Evolutionary conservation across 2,888 invertebrate species (phyloP).

Genomic region (Zaprionus obscuricornis): DNA sequence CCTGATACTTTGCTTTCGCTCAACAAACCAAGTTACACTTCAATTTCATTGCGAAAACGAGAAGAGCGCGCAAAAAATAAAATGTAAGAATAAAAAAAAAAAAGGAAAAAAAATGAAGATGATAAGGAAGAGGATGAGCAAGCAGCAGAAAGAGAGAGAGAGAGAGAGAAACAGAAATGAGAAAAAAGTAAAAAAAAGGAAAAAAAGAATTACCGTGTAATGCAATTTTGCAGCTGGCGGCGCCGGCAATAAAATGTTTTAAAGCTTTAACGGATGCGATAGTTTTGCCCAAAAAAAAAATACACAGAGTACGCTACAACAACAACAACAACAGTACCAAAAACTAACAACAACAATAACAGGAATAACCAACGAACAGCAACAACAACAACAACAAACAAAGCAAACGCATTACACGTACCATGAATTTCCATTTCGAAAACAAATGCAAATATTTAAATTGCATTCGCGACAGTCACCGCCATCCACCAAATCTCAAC

Average conservation of each 20-base stretch:
- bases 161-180: background rate
- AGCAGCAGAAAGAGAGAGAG: background rate
- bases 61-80: slow-evolving; percentile 48
- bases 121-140: slow-evolving; percentile 3
- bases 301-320: slow-evolving; percentile 7
- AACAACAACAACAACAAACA: slow-evolving; percentile 10
- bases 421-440: slow-evolving; percentile 58
- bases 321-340: slow-evolving; percentile 15
- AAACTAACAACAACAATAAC: slow-evolving; percentile 17
- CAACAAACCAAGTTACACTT: slow-evolving; percentile 46
- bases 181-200: background rate
- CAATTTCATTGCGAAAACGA: slow-evolving; percentile 60
- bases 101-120: slow-evolving; percentile 33
- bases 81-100: slow-evolving; percentile 27
- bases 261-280: slow-evolving; percentile 53
- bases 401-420: slow-evolving; percentile 52
- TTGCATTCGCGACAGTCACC: slow-evolving; percentile 76
- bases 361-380: slow-evolving; percentile 8
- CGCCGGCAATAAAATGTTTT: slow-evolving; percentile 33
- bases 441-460: slow-evolving; percentile 79
- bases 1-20: slow-evolving; percentile 5
- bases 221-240: slow-evolving; percentile 68
- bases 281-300: slow-evolving; percentile 26
- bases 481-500: slow-evolving; percentile 44
- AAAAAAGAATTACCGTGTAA: slow-evolving; percentile 61